Conservation (phyloP, 1,140 invertebrate species). For the Drosophila persimilis region DNA sequence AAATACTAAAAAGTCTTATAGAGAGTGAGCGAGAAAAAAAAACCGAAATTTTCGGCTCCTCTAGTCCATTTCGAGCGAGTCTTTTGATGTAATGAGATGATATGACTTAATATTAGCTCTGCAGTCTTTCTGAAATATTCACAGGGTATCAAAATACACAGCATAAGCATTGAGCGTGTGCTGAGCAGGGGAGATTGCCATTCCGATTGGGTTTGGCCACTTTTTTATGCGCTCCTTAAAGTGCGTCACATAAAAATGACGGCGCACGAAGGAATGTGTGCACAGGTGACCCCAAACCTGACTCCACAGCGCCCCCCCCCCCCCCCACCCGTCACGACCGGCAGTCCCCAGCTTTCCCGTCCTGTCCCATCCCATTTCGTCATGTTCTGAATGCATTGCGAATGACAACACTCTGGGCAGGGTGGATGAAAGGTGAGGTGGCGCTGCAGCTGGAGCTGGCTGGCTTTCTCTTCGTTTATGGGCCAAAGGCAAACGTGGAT, state of each 20-base stretch:
- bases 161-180: neutral
- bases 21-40: too few species aligned
- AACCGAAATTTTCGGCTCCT: too few species aligned
- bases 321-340: neutral
- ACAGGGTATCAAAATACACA: slow-evolving; percentile 8
- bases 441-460: slow-evolving; percentile 1
- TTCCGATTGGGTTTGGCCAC: slow-evolving; percentile 64
- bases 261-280: slow-evolving; percentile 39
- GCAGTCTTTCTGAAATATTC: neutral
- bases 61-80: too few species aligned
- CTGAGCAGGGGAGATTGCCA: slow-evolving; percentile 24
- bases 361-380: slow-evolving; percentile 1
- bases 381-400: slow-evolving; percentile 57
- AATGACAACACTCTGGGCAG: slow-evolving; percentile 59
- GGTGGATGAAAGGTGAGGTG: slow-evolving; percentile 34
- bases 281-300: slow-evolving; percentile 51
- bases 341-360: neutral
- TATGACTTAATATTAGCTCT: too few species aligned
- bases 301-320: slow-evolving; percentile 19
- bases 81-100: too few species aligned
- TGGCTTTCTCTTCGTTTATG: slow-evolving; percentile 46
- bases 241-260: slow-evolving; percentile 70
- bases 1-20: too few species aligned
- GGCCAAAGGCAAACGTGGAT: slow-evolving; percentile 51
- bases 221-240: slow-evolving; percentile 75